Percentiles rank a stretch among this genome's conserved stretches.
Conservation (phyloP, 1,140 invertebrate species). For the Phymastichus coffea region DNA sequence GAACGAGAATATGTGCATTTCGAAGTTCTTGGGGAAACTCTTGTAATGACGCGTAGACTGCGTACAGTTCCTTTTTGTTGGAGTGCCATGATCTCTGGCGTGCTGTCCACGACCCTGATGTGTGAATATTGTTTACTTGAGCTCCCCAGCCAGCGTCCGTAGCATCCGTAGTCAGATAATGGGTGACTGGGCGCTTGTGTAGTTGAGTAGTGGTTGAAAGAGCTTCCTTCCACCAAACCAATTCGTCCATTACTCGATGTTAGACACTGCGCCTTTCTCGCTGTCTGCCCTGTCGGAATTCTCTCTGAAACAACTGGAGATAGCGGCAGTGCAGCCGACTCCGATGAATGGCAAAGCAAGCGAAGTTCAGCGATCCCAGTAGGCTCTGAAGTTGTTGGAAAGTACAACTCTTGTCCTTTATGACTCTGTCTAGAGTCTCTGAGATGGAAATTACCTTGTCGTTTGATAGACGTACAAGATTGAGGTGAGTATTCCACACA, state of each 20-base stretch:
- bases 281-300: constrained; percentile 17
- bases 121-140: constrained; percentile 21
- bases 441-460: no score
- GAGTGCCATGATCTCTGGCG: constrained; percentile 30
- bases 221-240: constrained; percentile 22
- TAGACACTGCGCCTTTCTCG: constrained; percentile 1
- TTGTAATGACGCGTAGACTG: no score
- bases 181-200: constrained; percentile 11
- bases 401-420: no score
- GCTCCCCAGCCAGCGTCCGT: constrained; percentile 32
- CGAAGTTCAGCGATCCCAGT: no score
- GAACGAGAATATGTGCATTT: no score
- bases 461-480: no score
- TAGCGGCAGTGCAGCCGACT: constrained; percentile 29
- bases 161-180: constrained; percentile 30
- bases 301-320: constrained; percentile 17
- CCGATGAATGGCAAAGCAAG: constrained; percentile 20
- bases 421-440: no score
- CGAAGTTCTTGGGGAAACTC: no score
- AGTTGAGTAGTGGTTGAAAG: neutral
- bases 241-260: neutral
- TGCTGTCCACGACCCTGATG: constrained; percentile 25
- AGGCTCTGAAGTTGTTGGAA: no score
- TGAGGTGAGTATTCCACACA: no score
- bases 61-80: no score